Conservation (phyloP, 2,113 vertebrate genomes). For the Caloenas nicobarica region DNA sequence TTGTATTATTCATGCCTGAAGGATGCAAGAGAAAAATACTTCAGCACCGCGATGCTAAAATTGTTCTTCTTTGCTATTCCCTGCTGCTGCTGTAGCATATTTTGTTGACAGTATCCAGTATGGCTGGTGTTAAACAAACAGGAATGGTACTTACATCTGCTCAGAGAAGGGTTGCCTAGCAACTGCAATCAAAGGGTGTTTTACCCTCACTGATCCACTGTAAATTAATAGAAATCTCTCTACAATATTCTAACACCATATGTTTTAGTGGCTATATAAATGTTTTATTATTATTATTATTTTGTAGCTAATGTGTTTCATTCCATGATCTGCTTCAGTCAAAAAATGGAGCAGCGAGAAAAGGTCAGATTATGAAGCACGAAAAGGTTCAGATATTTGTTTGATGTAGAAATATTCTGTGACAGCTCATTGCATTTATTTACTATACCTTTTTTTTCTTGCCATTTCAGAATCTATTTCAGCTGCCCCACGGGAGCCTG, state of each 20-base stretch:
- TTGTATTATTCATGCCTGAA: background rate
- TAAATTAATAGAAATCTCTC: conserved; percentile 67
- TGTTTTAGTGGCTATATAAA: conserved; percentile 42
- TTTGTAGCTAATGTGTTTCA: background rate
- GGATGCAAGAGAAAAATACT: background rate
- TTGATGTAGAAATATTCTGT: conserved; percentile 72
- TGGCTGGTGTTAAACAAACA: conserved; percentile 64
- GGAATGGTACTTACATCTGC: conserved; percentile 69
- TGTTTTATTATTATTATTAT: conserved; percentile 1
- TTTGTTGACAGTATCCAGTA: conserved; percentile 51
- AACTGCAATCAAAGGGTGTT: conserved; percentile 74
- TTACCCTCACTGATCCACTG: conserved; percentile 58
- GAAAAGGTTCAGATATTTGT: conserved; percentile 53
- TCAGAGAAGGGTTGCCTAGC: conserved; percentile 74
- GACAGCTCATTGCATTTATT: conserved; percentile 79
- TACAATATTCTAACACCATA: conserved; percentile 56
- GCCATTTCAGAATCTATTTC: conserved; percentile 72
- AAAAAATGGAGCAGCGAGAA: background rate
- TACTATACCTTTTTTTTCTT: conserved; percentile 70
- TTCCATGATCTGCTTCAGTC: background rate
- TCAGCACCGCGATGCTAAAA: background rate
- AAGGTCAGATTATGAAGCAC: conserved; percentile 57
- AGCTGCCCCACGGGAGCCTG: conserved; percentile 57
- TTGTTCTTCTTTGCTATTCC: background rate
- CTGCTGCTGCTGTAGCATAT: conserved; percentile 3